A percentile compares a stretch with the other conserved stretches of the same genome.
phyloP scores from a whole-genome alignment of 1,140 invertebrate species.

The Sinonovacula constricta region DNA sequence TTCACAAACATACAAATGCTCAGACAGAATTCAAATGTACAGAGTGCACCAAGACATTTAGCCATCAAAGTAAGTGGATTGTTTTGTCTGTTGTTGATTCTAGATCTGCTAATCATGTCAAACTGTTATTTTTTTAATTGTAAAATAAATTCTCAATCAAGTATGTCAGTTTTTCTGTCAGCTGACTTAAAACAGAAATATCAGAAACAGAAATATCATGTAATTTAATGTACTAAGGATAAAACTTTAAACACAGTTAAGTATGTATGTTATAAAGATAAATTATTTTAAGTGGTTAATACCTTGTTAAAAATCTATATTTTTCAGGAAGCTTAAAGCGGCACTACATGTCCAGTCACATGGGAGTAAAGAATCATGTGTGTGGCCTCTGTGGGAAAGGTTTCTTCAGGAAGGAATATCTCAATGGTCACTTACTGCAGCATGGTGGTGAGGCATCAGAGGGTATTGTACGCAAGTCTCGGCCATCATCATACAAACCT shows the following conservation, averaged over 20 bases:
- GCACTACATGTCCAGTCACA: conserved; percentile 41
- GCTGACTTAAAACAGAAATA: too few relatives aligned
- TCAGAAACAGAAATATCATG: too few relatives aligned
- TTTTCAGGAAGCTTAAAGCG: conserved; percentile 45
- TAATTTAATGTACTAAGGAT: too few relatives aligned
- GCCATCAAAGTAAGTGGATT: conserved; percentile 50
- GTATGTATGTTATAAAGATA: too few relatives aligned
- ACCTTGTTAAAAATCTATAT: background rate
- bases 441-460: conserved; percentile 42
- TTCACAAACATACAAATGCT: conserved; percentile 42
- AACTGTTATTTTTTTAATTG: too few relatives aligned
- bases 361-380: conserved; percentile 48
- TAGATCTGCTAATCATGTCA: too few relatives aligned
- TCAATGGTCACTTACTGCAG: conserved; percentile 39
- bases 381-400: conserved; percentile 48
- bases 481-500: conserved; percentile 29
- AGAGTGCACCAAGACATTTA: conserved; percentile 40
- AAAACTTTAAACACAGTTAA: too few relatives aligned
- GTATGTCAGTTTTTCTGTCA: too few relatives aligned
- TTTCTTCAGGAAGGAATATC: conserved; percentile 49
- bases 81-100: too few relatives aligned
- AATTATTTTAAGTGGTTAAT: too few relatives aligned
- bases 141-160: too few relatives aligned
- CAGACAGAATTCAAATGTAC: conserved; percentile 50
- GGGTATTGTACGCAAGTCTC: conserved; percentile 21